Evolutionary conservation across 2,888 invertebrate species (phyloP), one percentile per base, ranked within the genome.

Genomic region (Eulithis testata): DNA sequence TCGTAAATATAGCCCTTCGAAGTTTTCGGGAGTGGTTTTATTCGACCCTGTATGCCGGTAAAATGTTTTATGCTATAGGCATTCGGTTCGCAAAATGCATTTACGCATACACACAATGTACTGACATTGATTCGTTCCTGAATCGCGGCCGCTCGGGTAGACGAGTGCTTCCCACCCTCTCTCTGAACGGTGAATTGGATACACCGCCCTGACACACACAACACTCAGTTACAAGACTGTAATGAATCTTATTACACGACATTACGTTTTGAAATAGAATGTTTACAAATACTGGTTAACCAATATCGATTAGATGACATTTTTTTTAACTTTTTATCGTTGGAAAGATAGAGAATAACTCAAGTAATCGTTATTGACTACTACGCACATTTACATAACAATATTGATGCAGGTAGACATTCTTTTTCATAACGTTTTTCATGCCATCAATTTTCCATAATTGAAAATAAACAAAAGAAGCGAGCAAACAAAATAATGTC

Each of bases 131-230:
- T 86, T 94, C 95, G 90, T 95, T 97, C 96, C 97, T 96, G 90
- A 97, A 96, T 95, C 97, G 96, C 90, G 97, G 97, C 86, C 97
- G 94, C 88, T 98, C 97, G 74, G 96, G 96, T 81, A 97, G 94
- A 68, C 97, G 95, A 86, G 97, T 97, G 94, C 97, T 97, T 86
- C 97, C 97, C 74, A 97, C 94, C 72, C 98, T 95, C 92, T 98
- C 98, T 84, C 98, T 95, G 94, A 97, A 97, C 79, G 97, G 97
- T 77, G 97, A 97, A 92, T 95, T 97, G 77, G 93, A 93, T 74
- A 93, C 93, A 78, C 94, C 94, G 89, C 94, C 89, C 91, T 93
- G 87, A 87, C 86, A 87, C 88, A 88, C 84, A 87, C 84, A 86
- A 84, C 85, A 84, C 82, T 73, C 78, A 82, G 74, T 79, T 88